Evolutionary conservation across 2,888 invertebrate genomes (phyloP).

Genomic region (Diaprepes abbreviatus): DNA sequence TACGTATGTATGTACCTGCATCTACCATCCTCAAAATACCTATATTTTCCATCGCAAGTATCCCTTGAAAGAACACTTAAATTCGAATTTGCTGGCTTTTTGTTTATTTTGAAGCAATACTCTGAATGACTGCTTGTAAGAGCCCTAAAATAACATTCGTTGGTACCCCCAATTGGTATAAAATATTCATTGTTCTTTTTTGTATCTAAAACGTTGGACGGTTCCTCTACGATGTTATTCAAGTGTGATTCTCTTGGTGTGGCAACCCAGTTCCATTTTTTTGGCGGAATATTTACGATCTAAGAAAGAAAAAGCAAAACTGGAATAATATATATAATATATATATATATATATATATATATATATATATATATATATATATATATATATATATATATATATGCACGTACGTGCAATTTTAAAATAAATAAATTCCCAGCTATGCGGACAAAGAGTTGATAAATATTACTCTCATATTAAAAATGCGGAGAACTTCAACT

Average conservation of each 20-base stretch:
- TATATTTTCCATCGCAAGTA: conserved; percentile 3
- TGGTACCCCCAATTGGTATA: conserved; percentile 13
- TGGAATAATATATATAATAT: no score
- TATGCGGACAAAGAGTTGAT: no score
- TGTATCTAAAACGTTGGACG: conserved; percentile 37
- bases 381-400: no score
- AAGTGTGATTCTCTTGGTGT: conserved; percentile 43
- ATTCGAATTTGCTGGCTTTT: conserved; percentile 37
- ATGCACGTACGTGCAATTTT: no score
- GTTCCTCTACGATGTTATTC: conserved; percentile 51
- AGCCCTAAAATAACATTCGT: conserved; percentile 45
- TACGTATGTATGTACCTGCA: conserved; percentile 29
- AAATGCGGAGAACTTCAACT: no score
- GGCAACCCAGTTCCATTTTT: conserved; percentile 24
- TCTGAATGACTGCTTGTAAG: conserved; percentile 52
- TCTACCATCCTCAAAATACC: conserved; percentile 18
- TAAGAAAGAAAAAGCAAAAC: background rate
- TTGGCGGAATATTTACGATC: background rate
- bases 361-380: no score
- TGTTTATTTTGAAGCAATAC: conserved; percentile 45
- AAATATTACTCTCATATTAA: no score
- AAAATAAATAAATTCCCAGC: no score
- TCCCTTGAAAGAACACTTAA: conserved; percentile 28
- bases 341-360: no score
- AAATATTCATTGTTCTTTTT: conserved; percentile 23